phyloP scores from a whole-genome alignment of 2,797 vertebrate genomes.

The Halcyon badia region DNA sequence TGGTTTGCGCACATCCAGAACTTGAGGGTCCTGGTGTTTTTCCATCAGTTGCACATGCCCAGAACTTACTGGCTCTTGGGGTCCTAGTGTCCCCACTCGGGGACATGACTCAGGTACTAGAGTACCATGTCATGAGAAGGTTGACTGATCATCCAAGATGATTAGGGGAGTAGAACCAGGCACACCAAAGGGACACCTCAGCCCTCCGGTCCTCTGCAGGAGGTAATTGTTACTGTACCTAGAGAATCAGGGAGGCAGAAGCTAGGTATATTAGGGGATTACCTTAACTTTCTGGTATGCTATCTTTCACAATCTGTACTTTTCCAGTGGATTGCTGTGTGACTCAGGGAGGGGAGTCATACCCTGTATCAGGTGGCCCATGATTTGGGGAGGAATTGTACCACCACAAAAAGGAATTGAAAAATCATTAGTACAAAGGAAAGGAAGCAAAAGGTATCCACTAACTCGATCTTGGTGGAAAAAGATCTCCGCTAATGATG shows the following conservation, averaged over 20 bases:
- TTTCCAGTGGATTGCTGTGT: background rate
- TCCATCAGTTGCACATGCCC: background rate
- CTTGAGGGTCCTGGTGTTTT: background rate
- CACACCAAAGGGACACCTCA: background rate
- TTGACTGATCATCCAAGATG: background rate
- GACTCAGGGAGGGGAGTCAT: background rate
- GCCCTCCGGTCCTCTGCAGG: background rate
- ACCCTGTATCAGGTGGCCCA: background rate
- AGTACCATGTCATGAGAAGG: background rate
- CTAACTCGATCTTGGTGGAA: background rate
- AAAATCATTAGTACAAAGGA: background rate
- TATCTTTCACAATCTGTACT: background rate
- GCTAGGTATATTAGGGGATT: background rate
- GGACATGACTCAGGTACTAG: background rate
- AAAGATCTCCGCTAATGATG: background rate
- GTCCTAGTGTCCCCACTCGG: background rate
- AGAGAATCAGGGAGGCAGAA: background rate
- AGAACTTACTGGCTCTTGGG: background rate
- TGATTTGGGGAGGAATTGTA: background rate
- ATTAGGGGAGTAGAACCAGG: background rate
- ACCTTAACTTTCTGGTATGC: background rate
- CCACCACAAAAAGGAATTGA: background rate
- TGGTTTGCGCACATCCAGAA: background rate
- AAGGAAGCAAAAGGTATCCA: background rate
- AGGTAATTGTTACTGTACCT: background rate